These are phyloP conservation scores for Ctenopoma kingsleyae DNA, from an alignment of 2,797 vertebrate species.

Conservation along the genomic window DNA sequence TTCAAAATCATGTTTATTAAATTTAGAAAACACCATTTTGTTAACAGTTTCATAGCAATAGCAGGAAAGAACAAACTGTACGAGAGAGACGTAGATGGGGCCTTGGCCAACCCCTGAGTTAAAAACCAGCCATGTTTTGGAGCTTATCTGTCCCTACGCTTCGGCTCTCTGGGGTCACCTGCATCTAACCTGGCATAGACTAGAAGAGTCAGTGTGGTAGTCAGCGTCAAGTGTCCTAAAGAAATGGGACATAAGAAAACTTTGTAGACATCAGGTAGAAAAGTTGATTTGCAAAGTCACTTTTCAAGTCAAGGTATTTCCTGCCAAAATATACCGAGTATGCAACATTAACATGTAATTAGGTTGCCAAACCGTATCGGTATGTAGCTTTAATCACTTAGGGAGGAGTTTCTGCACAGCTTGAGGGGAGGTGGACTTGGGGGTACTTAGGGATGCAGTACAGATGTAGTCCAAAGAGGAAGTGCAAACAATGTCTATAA, in stretches of 20 bases:
- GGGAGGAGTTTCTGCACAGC: conserved; percentile 73
- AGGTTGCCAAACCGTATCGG: conserved; percentile 78
- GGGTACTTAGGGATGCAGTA: conserved; percentile 67
- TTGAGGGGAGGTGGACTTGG: conserved; percentile 48
- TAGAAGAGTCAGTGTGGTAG: conserved; percentile 70
- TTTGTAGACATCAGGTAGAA: conserved; percentile 86
- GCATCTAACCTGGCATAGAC: conserved; percentile 77
- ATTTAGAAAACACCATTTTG: conserved; percentile 89
- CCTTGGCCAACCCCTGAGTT: conserved; percentile 86
- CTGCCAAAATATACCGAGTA: conserved; percentile 83
- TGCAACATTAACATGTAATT: conserved; percentile 80
- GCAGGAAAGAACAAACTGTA: conserved; percentile 85
- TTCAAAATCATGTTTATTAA: conserved; percentile 89
- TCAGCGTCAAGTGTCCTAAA: conserved; percentile 64
- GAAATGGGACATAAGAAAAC: conserved; percentile 80
- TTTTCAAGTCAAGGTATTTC: conserved; percentile 85
- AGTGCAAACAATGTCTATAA: conserved; percentile 84
- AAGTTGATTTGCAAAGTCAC: conserved; percentile 88
- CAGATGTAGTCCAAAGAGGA: conserved; percentile 76
- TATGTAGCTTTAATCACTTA: conserved; percentile 65
- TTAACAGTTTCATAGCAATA: conserved; percentile 87
- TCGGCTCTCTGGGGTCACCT: conserved; percentile 65
- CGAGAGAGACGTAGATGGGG: conserved; percentile 67
- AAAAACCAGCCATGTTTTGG: conserved; percentile 78
- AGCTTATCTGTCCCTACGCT: conserved; percentile 49